These are phyloP conservation scores for Acanthoscelides obtectus DNA, from an alignment of 2,888 invertebrate genomes.

Conservation along the genomic window DNA sequence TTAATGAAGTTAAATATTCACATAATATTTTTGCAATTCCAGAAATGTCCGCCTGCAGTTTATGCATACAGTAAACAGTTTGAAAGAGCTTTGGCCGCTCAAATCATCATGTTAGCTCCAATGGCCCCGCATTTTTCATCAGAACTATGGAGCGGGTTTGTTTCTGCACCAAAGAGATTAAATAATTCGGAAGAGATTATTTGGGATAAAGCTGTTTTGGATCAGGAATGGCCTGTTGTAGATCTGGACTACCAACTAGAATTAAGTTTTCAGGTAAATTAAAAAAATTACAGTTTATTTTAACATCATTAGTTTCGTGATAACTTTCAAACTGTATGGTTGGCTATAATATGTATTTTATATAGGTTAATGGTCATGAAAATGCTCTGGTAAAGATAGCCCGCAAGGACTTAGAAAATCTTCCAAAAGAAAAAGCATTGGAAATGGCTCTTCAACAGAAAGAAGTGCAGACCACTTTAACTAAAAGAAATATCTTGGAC, in stretches of 20 bases:
- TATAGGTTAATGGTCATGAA: conserved; percentile 52
- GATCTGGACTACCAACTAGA: conserved; percentile 65
- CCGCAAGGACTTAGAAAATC: conserved; percentile 49
- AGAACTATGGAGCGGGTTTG: conserved; percentile 83
- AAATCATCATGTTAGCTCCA: conserved; percentile 82
- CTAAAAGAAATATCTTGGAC: conserved; percentile 37
- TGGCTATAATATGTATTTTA: conserved; percentile 14
- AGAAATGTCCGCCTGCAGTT: conserved; percentile 59
- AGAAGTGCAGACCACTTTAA: conserved; percentile 39
- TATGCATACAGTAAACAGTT: conserved; percentile 64
- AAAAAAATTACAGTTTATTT: not conserved
- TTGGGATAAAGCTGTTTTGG: conserved; percentile 66
- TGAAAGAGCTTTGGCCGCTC: conserved; percentile 71
- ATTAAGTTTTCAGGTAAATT: conserved; percentile 59
- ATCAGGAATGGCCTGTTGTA: conserved; percentile 74
- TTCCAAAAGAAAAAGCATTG: conserved; percentile 53
- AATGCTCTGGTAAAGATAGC: conserved; percentile 52
- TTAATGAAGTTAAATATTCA: too few relatives aligned
- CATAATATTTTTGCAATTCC: too few relatives aligned
- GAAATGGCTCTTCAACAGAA: conserved; percentile 50
- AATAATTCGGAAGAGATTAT: conserved; percentile 52
- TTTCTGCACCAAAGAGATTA: conserved; percentile 58
- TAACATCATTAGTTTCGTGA: not conserved
- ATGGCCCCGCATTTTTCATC: conserved; percentile 88
- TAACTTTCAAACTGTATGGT: not conserved